Evolutionary conservation across 2,113 vertebrate genomes (phyloP), one percentile per base, ranked within the genome.

Genomic region (Actinemys pallida): DNA sequence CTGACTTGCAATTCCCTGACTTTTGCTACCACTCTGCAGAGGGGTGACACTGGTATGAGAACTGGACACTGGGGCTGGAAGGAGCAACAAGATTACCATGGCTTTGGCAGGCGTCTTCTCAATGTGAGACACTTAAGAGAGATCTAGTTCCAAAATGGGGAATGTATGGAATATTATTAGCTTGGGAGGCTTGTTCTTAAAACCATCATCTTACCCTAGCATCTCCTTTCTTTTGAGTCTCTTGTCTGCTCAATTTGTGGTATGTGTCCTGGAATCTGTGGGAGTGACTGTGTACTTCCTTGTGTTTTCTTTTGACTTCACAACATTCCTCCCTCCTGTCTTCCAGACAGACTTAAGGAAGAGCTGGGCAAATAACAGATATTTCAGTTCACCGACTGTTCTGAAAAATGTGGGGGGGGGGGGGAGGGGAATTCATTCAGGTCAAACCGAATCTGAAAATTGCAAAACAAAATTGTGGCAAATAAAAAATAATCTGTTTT

Each of bases 81-180:
- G 16, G 80, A 92, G 35, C 14, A 24, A 54, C 6, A 0, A 0
- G 0, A 62, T 59, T 10, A 22, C n/a, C 0, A 0, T 5, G 17
- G 17, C 31, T 76, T 6, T 13, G 24, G 2, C 35, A n/a, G 47
- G 86, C 82, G 82, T 25, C 4, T 16, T 65, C 12, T 65, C 6
- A 16, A 5, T 35, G 13, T 65, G 29, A 35, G 29, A 35, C 29
- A 31, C 31, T 31, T 65, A 35, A 65, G 59, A 62, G 5, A 13
- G 59, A 31, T 16, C 59, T 35, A 65, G 29, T 65, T 35, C 29
- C 29, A 16, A 65, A 65, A 65, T 65, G 29, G 29, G 29, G 29
- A 31, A 31, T 35, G 14, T 35, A 35, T 65, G 59, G 31, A 65
- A 65, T 35, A 35, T 65, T 65, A 35, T 65, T 65, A 65, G 31